Evolutionary conservation across 2,888 invertebrate species (phyloP).

Genomic region (Harmothoe impar): DNA sequence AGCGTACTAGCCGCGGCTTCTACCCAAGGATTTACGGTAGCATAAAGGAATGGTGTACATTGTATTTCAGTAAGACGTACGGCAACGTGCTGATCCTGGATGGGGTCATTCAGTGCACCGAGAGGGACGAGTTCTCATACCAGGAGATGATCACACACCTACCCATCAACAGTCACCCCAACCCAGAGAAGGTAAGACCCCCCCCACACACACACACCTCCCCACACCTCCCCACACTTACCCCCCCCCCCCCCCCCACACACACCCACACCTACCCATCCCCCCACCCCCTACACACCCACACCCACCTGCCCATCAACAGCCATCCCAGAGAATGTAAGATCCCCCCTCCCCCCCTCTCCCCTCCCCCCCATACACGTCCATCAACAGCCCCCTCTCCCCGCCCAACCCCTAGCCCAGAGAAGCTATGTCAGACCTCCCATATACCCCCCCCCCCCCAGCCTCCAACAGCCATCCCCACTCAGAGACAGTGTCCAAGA

Average conservation of each 20-base stretch:
- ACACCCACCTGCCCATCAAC: constrained; percentile 94
- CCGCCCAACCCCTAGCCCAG: background rate
- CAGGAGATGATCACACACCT: constrained; percentile 99
- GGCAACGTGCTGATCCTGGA: constrained; percentile 95
- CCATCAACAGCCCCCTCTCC: background rate
- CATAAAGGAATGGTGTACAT: too few relatives aligned
- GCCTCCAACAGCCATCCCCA: constrained; percentile 95
- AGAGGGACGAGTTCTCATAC: constrained; percentile 97
- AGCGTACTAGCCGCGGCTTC: too few relatives aligned
- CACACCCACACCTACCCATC: constrained; percentile 93
- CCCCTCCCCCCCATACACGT: background rate
- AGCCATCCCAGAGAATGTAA: constrained; percentile 92
- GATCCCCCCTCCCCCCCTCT: background rate
- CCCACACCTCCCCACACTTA: too few relatives aligned
- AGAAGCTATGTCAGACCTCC: background rate
- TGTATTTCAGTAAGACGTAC: constrained; percentile 84
- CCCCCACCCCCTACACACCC: constrained; percentile 87
- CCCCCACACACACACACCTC: too few relatives aligned
- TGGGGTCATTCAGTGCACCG: constrained; percentile 98
- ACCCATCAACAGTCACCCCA: constrained; percentile 94
- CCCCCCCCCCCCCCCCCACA: constrained; percentile 87
- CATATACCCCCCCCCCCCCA: constrained; percentile 87
- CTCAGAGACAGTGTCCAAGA: constrained; percentile 93
- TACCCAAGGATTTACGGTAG: too few relatives aligned
- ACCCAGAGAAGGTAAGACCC: constrained; percentile 92